Conservation (phyloP, 2,113 vertebrate genomes). For the Ariopsis seemanni region DNA sequence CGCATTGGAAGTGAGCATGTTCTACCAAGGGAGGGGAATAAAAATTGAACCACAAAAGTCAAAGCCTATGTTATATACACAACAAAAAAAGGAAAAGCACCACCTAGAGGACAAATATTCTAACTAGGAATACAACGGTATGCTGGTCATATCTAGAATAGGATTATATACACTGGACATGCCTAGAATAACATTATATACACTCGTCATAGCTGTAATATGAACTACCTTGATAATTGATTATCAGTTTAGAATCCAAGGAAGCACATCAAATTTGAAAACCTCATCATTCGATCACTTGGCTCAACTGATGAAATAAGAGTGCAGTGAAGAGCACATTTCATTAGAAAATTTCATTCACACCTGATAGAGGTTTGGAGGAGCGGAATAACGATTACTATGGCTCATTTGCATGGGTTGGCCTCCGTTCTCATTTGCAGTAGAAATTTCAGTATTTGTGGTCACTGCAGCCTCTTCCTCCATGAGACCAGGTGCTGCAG, state of each 20-base stretch:
- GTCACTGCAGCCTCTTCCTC: constrained; percentile 37
- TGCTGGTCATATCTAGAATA: not conserved
- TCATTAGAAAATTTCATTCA: not conserved
- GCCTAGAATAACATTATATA: not conserved
- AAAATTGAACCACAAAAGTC: not conserved
- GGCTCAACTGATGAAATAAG: not conserved
- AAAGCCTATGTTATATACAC: not conserved
- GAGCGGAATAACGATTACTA: constrained; percentile 87
- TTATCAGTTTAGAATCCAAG: not conserved
- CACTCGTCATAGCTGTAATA: not conserved
- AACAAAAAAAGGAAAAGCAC: not conserved
- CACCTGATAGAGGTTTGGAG: constrained; percentile 87
- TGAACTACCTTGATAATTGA: not conserved
- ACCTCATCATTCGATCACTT: not conserved
- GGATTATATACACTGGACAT: not conserved
- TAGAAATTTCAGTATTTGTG: constrained; percentile 62
- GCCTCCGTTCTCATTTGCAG: constrained; percentile 83
- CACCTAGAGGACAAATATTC: not conserved
- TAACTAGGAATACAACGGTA: not conserved
- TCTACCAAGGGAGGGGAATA: constrained; percentile 52
- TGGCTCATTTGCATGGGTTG: constrained; percentile 71
- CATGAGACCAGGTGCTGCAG: constrained; percentile 59
- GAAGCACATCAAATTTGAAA: not conserved
- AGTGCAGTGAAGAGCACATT: not conserved
- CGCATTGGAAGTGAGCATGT: constrained; percentile 69